These are phyloP conservation scores for Penaeus vannamei DNA, from an alignment of 1,140 invertebrate species.

Conservation along the genomic window DNA sequence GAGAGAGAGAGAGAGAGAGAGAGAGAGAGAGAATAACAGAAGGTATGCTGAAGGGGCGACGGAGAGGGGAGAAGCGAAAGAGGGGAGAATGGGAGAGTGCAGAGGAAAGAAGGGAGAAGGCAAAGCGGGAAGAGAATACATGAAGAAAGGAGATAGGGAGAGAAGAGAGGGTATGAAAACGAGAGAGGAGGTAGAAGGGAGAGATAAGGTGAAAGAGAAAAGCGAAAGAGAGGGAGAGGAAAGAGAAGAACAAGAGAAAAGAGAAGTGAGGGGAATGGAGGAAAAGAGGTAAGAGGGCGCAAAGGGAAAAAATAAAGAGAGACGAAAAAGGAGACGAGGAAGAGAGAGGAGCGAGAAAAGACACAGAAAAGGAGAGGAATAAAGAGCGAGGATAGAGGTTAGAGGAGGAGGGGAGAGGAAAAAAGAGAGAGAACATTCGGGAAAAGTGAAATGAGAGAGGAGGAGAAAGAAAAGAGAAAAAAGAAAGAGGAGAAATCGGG, in stretches of 20 bases:
- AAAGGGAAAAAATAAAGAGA: no score
- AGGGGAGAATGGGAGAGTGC: no score
- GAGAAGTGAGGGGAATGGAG: neutral
- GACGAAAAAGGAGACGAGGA: no score
- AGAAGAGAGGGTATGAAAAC: neutral
- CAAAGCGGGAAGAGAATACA: neutral
- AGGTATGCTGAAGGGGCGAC: neutral
- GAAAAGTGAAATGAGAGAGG: neutral
- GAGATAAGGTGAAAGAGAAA: neutral
- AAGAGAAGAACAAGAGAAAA: neutral
- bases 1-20: neutral
- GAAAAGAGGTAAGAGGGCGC: neutral
- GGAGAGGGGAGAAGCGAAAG: neutral
- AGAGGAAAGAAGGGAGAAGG: neutral
- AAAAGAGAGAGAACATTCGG: neutral
- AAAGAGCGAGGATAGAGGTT: no score
- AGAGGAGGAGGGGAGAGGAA: no score
- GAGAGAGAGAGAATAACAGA: no score
- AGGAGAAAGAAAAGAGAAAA: no score
- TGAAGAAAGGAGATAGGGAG: neutral
- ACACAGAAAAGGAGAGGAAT: accelerated
- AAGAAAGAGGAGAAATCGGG: no score
- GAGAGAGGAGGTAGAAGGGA: neutral
- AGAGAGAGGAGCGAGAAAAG: no score
- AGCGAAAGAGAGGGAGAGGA: neutral